These are phyloP conservation scores for Microtus montanus DNA, from an alignment of 2,113 vertebrate genomes.

Conservation along the genomic window DNA sequence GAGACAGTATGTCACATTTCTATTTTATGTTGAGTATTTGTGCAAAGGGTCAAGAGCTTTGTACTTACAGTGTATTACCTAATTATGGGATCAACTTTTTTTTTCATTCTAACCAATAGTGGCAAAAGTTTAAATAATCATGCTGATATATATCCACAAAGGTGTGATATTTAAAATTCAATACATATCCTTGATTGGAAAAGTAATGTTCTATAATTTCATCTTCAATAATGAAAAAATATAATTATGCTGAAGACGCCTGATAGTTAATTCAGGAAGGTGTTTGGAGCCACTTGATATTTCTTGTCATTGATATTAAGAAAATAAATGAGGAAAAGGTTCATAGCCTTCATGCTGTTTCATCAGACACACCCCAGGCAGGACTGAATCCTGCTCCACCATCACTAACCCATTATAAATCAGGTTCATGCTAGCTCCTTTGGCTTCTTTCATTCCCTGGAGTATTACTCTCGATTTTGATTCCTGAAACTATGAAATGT, in stretches of 20 bases:
- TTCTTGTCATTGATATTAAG: slow-evolving; percentile 23
- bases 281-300: background rate
- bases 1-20: background rate
- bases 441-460: background rate
- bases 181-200: background rate
- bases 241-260: background rate
- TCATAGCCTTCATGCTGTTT: background rate
- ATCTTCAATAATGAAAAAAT: slow-evolving; percentile 47
- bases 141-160: background rate
- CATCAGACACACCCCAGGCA: background rate
- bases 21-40: slow-evolving; percentile 20
- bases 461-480: slow-evolving; percentile 29
- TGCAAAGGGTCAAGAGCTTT: background rate
- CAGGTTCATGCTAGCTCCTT: background rate
- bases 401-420: background rate
- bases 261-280: slow-evolving; percentile 52
- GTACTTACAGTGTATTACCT: background rate
- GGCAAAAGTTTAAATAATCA: background rate
- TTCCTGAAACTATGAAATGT: background rate
- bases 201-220: background rate
- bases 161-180: background rate
- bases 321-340: slow-evolving; percentile 3
- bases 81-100: no score
- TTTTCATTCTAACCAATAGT: background rate
- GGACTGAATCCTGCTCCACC: background rate